These are phyloP conservation scores for Diadophis punctatus DNA, from an alignment of 2,113 vertebrate genomes.

Conservation along the genomic window DNA sequence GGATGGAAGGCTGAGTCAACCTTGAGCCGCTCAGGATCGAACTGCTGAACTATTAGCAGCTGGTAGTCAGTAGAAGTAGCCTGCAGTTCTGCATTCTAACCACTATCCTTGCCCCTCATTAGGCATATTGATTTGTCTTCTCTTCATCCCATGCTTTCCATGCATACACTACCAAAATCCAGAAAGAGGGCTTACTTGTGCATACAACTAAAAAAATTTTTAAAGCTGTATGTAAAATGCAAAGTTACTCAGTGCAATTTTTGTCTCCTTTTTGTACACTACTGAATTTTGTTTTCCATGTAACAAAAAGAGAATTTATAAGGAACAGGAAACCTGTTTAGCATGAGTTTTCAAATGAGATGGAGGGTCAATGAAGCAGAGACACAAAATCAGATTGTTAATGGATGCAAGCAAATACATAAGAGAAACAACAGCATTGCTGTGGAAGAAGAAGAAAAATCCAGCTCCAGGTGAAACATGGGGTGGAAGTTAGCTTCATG, in stretches of 20 bases:
- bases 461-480: background rate
- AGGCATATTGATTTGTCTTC: background rate
- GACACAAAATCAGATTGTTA: background rate
- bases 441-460: background rate
- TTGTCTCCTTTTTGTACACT: background rate
- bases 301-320: background rate
- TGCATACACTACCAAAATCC: background rate
- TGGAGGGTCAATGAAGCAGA: conserved; percentile 15
- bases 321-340: background rate
- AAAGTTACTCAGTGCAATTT: background rate
- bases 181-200: background rate
- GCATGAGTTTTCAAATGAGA: conserved; percentile 29
- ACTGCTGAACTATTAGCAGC: no score
- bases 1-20: no score
- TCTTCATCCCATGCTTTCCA: background rate
- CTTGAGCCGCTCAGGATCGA: no score
- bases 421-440: background rate
- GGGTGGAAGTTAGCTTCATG: background rate
- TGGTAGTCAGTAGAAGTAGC: no score
- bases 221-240: background rate
- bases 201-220: background rate
- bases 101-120: background rate
- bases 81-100: no score
- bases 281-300: background rate
- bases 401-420: background rate